Base-by-base conservation (phyloP, 1,140 invertebrate genomes). In the Bombus consobrinus region DNA sequence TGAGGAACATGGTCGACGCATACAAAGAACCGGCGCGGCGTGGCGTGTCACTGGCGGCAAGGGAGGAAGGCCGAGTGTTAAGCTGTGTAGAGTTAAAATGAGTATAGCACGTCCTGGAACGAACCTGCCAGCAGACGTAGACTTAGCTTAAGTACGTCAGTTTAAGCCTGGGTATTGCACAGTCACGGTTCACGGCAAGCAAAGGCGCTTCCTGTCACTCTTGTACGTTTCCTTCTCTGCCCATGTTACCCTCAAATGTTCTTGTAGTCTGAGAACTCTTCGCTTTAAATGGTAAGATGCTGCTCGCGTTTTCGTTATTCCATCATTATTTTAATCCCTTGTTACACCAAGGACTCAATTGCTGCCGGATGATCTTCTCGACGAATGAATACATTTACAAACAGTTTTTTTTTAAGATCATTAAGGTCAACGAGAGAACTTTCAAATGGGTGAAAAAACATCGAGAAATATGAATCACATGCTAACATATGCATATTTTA, bases 131-230 rank as follows among this genome's bases (percentile, higher is more conserved):
- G 85, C 79, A 57, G 79, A 66, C 39, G 25, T 69, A 71, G 73
- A 83, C 90, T 92, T 87, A 84, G 77, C 76, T 91, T 91, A 89
- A 92, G 88, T 86, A 83, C 84, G 87, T 87, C 89, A 87, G 89
- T 90, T 92, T 92, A 91, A 93, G 84, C 89, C 74, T 18, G 39
- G 76, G 68, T 91, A 88, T 90, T 76, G 84, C 77, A 37, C 43
- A 87, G 84, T 88, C 84, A 82, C 66, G 87, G 79, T 75, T 82
- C 81, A 75, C 68, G 76, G 10, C 73, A 39, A 39, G 72, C 80
- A 47, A 57, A 64, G 86, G 77, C 76, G 71, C 79, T 87, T 88
- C 87, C 68, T 83, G 74, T 80, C 78, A 59, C 75, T n/a, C 47
- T 78, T 41, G 2, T 71, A 39, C 77, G 41, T 75, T 75, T 81